These are phyloP conservation scores for Scaptomyza caliginosa DNA, from an alignment of 2,888 invertebrate species.

Conservation along the genomic window DNA sequence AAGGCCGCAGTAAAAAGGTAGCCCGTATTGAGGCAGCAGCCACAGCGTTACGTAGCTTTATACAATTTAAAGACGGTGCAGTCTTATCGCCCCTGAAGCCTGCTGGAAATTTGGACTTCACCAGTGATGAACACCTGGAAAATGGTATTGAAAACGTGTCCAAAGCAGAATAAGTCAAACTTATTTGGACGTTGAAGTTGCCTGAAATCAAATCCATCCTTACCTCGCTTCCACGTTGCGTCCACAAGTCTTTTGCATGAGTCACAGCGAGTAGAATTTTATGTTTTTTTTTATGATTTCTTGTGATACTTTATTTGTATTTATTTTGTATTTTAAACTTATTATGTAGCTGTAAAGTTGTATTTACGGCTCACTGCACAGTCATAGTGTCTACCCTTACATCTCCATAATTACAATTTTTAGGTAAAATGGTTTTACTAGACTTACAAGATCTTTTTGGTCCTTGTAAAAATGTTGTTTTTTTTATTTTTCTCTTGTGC, in stretches of 20 bases:
- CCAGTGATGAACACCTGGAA: conserved; percentile 85
- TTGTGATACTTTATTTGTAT: conserved; percentile 21
- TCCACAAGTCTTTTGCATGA: conserved; percentile 81
- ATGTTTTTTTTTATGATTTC: conserved; percentile 44
- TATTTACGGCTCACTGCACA: conserved; percentile 15
- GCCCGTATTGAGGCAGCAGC: conserved; percentile 86
- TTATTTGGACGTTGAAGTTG: conserved; percentile 78
- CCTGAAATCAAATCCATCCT: conserved; percentile 73
- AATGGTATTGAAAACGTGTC: conserved; percentile 81
- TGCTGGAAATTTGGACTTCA: conserved; percentile 85
- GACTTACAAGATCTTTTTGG: too few relatives aligned
- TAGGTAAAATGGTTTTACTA: neutral
- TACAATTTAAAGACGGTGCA: conserved; percentile 85
- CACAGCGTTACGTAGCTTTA: conserved; percentile 86
- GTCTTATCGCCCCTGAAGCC: conserved; percentile 82
- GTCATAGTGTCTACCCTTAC: conserved; percentile 28
- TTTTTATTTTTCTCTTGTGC: neutral
- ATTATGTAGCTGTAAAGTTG: conserved; percentile 15
- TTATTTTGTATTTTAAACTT: conserved; percentile 35
- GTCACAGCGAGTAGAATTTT: conserved; percentile 83
- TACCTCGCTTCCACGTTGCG: conserved; percentile 76
- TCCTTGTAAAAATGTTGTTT: neutral
- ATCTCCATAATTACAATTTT: neutral
- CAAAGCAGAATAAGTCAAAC: conserved; percentile 72
- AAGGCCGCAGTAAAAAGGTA: conserved; percentile 86